phyloP scores from a whole-genome alignment of 2,113 vertebrate species.

The Isurus oxyrinchus region DNA sequence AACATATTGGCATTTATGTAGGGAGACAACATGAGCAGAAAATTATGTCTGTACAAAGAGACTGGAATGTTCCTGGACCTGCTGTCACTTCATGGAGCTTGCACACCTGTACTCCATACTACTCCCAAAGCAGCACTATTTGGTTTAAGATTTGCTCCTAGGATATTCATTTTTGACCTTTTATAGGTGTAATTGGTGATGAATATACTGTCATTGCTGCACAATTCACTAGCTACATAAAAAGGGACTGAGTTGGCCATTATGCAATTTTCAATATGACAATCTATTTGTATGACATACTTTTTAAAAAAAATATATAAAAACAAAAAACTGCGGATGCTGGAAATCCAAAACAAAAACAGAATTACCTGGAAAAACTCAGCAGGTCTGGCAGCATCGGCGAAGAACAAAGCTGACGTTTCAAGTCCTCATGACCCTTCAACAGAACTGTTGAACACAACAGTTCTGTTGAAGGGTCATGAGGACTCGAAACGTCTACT shows the following conservation, averaged over 20 bases:
- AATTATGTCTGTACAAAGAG: background rate
- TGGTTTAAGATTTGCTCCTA: background rate
- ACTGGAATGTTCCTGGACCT: background rate
- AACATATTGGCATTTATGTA: background rate
- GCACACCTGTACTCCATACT: background rate
- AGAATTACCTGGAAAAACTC: too few relatives aligned
- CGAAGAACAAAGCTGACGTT: too few relatives aligned
- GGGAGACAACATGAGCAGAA: background rate
- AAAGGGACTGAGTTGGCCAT: background rate
- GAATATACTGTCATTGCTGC: background rate
- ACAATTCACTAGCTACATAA: background rate
- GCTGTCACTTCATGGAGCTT: background rate
- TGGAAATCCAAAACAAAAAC: too few relatives aligned
- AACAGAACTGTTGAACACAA: too few relatives aligned
- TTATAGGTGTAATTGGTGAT: background rate
- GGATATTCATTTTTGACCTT: background rate
- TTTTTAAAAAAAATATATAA: too few relatives aligned
- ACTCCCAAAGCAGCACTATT: background rate
- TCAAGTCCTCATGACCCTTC: too few relatives aligned
- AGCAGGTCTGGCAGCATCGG: too few relatives aligned
- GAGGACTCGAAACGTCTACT: too few relatives aligned
- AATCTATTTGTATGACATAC: background rate
- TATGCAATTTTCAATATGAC: background rate
- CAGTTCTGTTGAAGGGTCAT: too few relatives aligned
- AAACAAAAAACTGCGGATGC: too few relatives aligned